Evolutionary conservation across 2,797 vertebrate genomes (phyloP).

Genomic region (Pantherophis vulpinus): DNA sequence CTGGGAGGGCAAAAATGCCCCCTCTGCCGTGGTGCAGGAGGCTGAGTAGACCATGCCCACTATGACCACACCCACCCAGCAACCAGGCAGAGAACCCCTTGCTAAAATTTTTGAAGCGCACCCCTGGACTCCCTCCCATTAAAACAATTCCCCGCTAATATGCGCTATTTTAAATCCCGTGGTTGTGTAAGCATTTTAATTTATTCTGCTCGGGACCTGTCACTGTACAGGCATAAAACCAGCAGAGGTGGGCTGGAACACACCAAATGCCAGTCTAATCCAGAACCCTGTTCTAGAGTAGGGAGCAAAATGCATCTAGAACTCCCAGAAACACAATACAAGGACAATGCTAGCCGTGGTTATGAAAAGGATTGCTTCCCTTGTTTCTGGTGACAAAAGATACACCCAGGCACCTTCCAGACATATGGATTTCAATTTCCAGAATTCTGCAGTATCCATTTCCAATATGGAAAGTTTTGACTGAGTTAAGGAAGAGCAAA

Average conservation of each 20-base stretch:
- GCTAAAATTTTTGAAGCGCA: no score
- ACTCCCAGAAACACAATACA: neutral
- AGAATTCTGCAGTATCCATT: neutral
- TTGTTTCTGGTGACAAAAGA: neutral
- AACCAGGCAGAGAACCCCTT: no score
- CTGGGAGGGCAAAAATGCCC: no score
- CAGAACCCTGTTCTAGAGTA: neutral
- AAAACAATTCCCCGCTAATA: neutral
- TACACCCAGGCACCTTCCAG: neutral
- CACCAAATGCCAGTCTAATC: neutral
- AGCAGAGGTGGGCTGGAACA: neutral
- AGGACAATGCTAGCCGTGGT: neutral
- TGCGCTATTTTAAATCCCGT: neutral
- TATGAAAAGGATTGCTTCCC: neutral
- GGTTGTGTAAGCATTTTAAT: neutral
- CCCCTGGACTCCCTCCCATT: no score
- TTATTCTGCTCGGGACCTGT: neutral
- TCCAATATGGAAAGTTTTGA: neutral
- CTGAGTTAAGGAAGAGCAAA: neutral
- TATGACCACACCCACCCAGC: no score
- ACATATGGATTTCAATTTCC: no score
- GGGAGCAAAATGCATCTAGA: neutral
- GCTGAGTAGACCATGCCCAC: no score
- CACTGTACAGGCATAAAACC: neutral
- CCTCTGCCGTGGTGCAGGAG: no score